Base-by-base conservation (phyloP, 2,797 vertebrate species). In the Echeneis naucrates region DNA sequence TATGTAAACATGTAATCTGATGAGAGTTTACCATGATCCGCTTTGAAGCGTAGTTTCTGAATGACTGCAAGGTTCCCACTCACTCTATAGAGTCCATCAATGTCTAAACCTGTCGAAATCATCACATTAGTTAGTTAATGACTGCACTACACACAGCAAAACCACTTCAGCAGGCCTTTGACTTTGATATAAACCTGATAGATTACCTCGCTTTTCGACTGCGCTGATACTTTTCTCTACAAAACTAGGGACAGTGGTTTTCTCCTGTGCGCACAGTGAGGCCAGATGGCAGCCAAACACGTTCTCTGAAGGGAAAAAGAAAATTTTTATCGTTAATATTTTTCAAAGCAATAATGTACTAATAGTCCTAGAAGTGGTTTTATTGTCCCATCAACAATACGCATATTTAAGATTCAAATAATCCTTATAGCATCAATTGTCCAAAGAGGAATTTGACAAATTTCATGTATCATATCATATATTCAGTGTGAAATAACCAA, bases 31-130 rank as follows among this genome's bases (percentile, higher is more conserved):
- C 98, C 96, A 0, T 97, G 98, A 90, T 99, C 97, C 40, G 96
- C 97, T 61, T 96, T 97, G 88, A 95, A 96, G 84, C 98, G 97
- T 26, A 99, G 93, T 61, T 96, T 99, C 93, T 99, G 98, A 82
- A 98, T 96, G 75, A 96, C 93, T 5, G 98, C 96, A 44, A 99
- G 87, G 92, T 99, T 99, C 38, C 98, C 98, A 1, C 96, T 99
- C 77, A 98, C 96, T 81, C 98, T 94, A 88, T 99, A 99, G 40
- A 99, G 92, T 13, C 98, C 97, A 0, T 99, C 98, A 0, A 98
- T 96, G 76, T 96, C 96, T 84, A 99, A 87, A 77, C 98, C 98
- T 95, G 91, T 23, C 12, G 70, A 56, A 26, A 85, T n/a, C 73
- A 68, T 17, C 14, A 38, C 4, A 10, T 5, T 23, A 27, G 37